Conservation (phyloP, 2,113 vertebrate genomes). For the Sinocyclocheilus anshuiensis region DNA sequence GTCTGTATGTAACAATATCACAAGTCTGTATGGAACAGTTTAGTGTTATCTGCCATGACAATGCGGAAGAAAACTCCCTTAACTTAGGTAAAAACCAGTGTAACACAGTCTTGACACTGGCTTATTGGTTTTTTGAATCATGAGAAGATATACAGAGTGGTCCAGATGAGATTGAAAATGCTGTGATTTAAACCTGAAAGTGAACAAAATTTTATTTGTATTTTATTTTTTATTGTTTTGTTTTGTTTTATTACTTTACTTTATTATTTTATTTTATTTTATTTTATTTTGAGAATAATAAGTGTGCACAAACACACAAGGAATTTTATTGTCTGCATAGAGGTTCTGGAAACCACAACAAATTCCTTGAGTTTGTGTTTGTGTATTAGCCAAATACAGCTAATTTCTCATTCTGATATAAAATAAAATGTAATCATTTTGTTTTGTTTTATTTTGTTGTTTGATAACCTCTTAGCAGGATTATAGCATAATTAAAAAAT, state of each 20-base stretch:
- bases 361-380: too few relatives aligned
- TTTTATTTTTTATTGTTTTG: not conserved
- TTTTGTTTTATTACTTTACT: not conserved
- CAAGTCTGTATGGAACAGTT: not conserved
- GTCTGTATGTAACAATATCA: not conserved
- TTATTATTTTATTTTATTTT: not conserved
- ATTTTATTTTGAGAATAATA: not conserved
- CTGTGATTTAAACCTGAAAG: not conserved
- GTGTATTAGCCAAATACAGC: not conserved
- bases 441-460: not conserved
- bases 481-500: not conserved
- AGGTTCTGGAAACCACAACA: not conserved
- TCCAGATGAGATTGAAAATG: not conserved
- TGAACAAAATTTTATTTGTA: not conserved
- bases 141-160: not conserved
- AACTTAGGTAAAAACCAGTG: not conserved
- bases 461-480: not conserved
- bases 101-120: not conserved
- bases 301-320: not conserved
- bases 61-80: not conserved
- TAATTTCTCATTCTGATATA: not conserved
- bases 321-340: too few relatives aligned
- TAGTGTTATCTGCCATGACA: not conserved
- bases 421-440: too few relatives aligned
- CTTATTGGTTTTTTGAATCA: not conserved